phyloP scores from a whole-genome alignment of 2,113 vertebrate genomes.

The Gymnocephalus cernua region DNA sequence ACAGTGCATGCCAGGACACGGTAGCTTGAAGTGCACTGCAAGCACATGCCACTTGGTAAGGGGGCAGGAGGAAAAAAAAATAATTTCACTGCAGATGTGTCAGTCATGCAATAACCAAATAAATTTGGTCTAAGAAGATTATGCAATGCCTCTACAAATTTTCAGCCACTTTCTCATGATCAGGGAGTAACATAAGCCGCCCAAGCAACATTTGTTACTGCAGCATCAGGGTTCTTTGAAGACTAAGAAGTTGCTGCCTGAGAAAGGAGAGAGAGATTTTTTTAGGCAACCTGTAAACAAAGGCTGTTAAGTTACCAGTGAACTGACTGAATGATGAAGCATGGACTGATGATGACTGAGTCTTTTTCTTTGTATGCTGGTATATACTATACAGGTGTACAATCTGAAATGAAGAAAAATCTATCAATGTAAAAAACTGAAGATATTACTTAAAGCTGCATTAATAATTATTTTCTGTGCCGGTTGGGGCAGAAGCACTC shows the following conservation, averaged over 20 bases:
- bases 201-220: neutral
- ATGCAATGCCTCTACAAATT: neutral
- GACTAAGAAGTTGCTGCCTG: neutral
- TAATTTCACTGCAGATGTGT: conserved; percentile 11
- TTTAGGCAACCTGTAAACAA: too few species aligned
- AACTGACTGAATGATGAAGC: neutral
- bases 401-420: neutral
- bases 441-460: neutral
- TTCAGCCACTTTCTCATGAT: neutral
- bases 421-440: neutral
- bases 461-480: neutral
- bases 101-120: neutral
- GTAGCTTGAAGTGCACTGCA: neutral
- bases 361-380: too few species aligned
- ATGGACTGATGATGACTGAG: too few species aligned
- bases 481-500: neutral
- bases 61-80: neutral
- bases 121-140: conserved; percentile 1
- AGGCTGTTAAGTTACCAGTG: neutral
- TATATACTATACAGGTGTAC: neutral
- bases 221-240: neutral
- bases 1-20: conserved; percentile 27
- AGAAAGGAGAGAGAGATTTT: too few species aligned
- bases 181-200: neutral
- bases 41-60: neutral